phyloP scores from a whole-genome alignment of 2,888 invertebrate species.

The Lomographa bimaculata region DNA sequence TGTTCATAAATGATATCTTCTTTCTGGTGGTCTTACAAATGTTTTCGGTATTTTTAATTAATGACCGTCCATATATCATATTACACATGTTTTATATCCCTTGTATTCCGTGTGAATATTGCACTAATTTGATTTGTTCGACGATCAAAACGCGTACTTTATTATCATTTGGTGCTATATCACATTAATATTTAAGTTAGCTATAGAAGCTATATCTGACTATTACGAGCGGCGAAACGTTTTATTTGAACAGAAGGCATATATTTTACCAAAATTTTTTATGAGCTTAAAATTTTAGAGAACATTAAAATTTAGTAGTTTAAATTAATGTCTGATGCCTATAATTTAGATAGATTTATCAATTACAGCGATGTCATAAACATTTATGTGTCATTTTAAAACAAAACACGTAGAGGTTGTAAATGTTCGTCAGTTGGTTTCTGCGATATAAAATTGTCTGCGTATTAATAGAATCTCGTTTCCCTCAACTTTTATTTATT shows the following conservation, averaged over 20 bases:
- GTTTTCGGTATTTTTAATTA: slow-evolving; percentile 1
- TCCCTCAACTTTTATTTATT: slow-evolving; percentile 72
- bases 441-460: slow-evolving; percentile 45
- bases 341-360: slow-evolving; percentile 39
- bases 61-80: neutral
- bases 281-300: slow-evolving; percentile 24
- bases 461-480: slow-evolving; percentile 61
- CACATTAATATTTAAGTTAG: no score
- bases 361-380: slow-evolving; percentile 39
- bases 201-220: no score
- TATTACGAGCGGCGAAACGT: slow-evolving; percentile 10
- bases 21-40: slow-evolving; percentile 4
- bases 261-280: slow-evolving; percentile 17
- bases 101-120: slow-evolving; percentile 15
- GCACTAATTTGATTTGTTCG: slow-evolving; percentile 15
- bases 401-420: slow-evolving; percentile 39
- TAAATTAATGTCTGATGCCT: slow-evolving; percentile 34
- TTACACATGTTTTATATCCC: slow-evolving; percentile 11
- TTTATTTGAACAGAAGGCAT: slow-evolving; percentile 11
- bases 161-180: no score
- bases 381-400: slow-evolving; percentile 43
- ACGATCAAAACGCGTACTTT: no score
- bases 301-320: slow-evolving; percentile 32
- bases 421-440: slow-evolving; percentile 40
- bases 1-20: slow-evolving; percentile 5